Evolutionary conservation across 2,797 vertebrate genomes (phyloP), one percentile per base, ranked within the genome.

Genomic region (Streptopelia turtur): DNA sequence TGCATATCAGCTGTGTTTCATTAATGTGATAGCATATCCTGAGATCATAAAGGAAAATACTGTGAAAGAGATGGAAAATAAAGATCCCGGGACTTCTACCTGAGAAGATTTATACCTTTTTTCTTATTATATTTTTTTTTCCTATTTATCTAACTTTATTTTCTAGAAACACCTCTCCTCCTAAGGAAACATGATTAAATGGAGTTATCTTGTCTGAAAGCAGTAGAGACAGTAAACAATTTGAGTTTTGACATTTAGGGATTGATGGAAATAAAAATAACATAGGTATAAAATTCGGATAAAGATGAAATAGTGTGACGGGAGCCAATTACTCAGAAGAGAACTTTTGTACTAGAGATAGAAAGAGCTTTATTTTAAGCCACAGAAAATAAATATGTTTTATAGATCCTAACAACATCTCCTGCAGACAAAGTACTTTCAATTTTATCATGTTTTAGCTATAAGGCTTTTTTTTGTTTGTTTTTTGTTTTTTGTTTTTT

Each of bases 1-100:
- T 96, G 23, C 50, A 94, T 69, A 91, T 93, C 74, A 76, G 43
- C 33, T 86, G 4, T 68, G 35, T 90, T 97, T 93, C 52, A 50
- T 81, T 93, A 69, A 84, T 66, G 11, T 35, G 30, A 9, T 45
- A 45, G 6, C 10, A 43, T 47, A 90, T 16, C 28, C 45, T 59
- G 41, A 71, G 24, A 71, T 79, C 35, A 75, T 53, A 39, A 76
- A 41, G 11, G 66, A 71, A 64, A 64, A 6, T 23, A 55, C 12
- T 63, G 11, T 69, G 39, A 78, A 91, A 55, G 18, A 71, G 11
- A 57, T 27, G 3, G 20, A 93, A 50, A 89, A 83, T n/a, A n/a
- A 76, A 74, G 30, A 86, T 64, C 7, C 33, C 43, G 10, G 79
- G 13, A 18, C 10, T 89, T 90, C 25, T 63, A 8, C 23, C 20